Base-by-base conservation (phyloP, 1,140 invertebrate species). In the Tigriopus japonicus region DNA sequence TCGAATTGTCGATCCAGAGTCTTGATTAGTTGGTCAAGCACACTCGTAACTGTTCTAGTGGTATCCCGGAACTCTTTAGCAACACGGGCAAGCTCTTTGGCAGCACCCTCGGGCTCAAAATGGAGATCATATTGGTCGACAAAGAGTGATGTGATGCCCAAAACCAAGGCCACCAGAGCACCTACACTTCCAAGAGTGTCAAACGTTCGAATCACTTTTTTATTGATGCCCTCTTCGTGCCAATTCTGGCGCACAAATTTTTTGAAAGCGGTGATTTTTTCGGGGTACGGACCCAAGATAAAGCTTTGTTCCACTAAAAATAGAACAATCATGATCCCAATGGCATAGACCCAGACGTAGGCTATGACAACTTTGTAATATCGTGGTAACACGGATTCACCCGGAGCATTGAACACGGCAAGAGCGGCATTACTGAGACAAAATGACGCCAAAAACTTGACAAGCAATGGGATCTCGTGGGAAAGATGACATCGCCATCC, bases 71-170 rank as follows among this genome's bases (percentile, higher is more conserved):
- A 61, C 21, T 51, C 12, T 3, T 41, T 61, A 14, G 19, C 28
- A 1, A 19, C 59, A 40, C 53, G 21, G 12, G 53, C 51, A 53
- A 61, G 19, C 13, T 54, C 51, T 24, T 53, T 61, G 13, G 51
- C 23, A 35, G 24, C 19, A 1, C 59, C 59, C 12, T 56, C 45
- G 1, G 51, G 51, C 13, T 56, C 40, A 61, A 61, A 61, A 6
- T 24, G 10, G 1, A 61, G 15, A 42, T 61, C 59, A 61, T 61
- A 61, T 19, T 61, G 59, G 40, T 61, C 59, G 3, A 61, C 9
- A 53, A 61, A 61, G 15, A 61, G 12, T n/a, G 59, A 61, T 21
- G 43, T 24, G n/a, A 61, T 17, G 14, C 59, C 59, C 19, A 61
- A 24, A 2, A 61, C 40, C 19, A 61, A 24, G 35, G 49, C 59